A percentile compares a stretch with the other conserved stretches of the same genome.
Conservation (phyloP, 2,888 invertebrate species). For the Drosophila dives region DNA sequence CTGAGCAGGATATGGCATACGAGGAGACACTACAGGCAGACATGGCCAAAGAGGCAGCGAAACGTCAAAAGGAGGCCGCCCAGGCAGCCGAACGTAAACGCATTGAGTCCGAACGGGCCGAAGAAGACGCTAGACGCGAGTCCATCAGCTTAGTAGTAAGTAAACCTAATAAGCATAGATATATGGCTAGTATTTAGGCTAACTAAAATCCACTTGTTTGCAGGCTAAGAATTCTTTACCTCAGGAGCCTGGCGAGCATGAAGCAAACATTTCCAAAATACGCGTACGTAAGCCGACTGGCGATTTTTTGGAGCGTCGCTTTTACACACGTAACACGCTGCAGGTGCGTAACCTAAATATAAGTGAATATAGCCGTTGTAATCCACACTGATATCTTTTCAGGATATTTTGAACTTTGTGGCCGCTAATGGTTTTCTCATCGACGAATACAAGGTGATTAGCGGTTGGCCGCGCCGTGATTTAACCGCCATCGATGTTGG, state of each 20-base stretch:
- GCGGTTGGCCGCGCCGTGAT: slow-evolving; percentile 97
- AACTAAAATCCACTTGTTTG: too few relatives aligned
- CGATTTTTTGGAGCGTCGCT: slow-evolving; percentile 91
- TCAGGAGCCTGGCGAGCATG: slow-evolving; percentile 88
- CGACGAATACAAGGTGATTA: slow-evolving; percentile 95
- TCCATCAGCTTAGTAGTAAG: slow-evolving; percentile 85
- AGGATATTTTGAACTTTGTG: slow-evolving; percentile 93
- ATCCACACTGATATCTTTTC: background rate
- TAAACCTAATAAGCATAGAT: background rate
- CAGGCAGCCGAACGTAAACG: slow-evolving; percentile 90
- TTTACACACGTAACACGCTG: slow-evolving; percentile 86
- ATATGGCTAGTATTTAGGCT: background rate
- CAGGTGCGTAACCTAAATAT: slow-evolving; percentile 83
- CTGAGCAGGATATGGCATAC: slow-evolving; percentile 97
- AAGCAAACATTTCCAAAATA: slow-evolving; percentile 89
- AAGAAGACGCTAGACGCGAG: slow-evolving; percentile 90
- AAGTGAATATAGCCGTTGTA: too few relatives aligned
- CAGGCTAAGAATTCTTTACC: slow-evolving; percentile 89
- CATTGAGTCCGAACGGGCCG: slow-evolving; percentile 90
- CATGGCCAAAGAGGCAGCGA: slow-evolving; percentile 95
- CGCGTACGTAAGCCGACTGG: slow-evolving; percentile 93
- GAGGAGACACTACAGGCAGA: slow-evolving; percentile 91
- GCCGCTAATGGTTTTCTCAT: slow-evolving; percentile 94
- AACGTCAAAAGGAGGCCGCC: slow-evolving; percentile 89
- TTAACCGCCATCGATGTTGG: slow-evolving; percentile 92